These are phyloP conservation scores for Lasioglossum calceatum DNA, from an alignment of 2,888 invertebrate genomes.

Conservation along the genomic window DNA sequence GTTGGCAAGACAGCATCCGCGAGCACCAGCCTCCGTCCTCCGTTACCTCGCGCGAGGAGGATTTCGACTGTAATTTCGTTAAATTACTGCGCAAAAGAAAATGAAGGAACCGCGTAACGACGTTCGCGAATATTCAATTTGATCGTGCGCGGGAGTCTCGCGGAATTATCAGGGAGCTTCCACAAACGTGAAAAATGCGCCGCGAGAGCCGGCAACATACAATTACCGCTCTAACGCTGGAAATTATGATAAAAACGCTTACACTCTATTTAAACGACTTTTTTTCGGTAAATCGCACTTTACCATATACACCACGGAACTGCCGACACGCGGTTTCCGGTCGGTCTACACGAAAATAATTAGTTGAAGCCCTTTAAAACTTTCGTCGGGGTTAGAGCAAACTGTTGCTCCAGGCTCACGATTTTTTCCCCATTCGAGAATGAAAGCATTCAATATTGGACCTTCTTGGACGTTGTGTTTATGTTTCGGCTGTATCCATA, in stretches of 20 bases:
- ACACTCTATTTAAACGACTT: neutral
- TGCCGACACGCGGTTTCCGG: neutral
- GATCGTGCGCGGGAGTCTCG: slow-evolving; percentile 10
- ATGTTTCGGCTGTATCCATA: neutral
- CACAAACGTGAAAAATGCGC: neutral
- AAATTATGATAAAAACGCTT: slow-evolving; percentile 9
- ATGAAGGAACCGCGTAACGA: slow-evolving; percentile 27
- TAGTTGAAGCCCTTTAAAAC: neutral
- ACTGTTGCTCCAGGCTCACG: neutral
- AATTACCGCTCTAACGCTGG: slow-evolving; percentile 4
- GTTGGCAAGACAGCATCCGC: slow-evolving; percentile 44
- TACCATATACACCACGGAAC: neutral
- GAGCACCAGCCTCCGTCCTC: slow-evolving; percentile 29
- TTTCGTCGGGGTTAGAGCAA: neutral
- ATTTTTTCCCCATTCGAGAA: neutral
- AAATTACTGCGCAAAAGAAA: slow-evolving; percentile 37
- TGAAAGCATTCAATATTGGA: neutral
- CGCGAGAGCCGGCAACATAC: neutral
- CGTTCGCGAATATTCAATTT: slow-evolving; percentile 32
- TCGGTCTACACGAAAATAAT: neutral
- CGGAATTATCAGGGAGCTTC: slow-evolving; percentile 12
- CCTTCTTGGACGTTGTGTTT: neutral
- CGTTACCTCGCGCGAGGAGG: slow-evolving; percentile 33
- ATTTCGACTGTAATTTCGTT: slow-evolving; percentile 53
- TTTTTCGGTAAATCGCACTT: neutral